Evolutionary conservation across 1,140 invertebrate species (phyloP).

Genomic region (Kradibia gibbosae): DNA sequence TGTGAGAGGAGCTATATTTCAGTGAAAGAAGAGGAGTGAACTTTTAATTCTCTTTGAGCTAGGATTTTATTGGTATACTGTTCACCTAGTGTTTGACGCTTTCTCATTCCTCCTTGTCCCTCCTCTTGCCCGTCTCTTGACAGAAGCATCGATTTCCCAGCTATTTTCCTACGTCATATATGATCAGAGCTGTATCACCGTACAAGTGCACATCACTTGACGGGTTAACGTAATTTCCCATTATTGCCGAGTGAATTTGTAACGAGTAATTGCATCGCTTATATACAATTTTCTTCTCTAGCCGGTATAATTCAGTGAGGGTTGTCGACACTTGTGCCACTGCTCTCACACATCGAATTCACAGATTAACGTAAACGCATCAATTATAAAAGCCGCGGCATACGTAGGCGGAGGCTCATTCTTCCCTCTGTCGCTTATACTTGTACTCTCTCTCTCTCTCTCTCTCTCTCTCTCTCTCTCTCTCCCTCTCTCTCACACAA

Average conservation of each 20-base stretch:
- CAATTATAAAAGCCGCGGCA: slow-evolving; percentile 42
- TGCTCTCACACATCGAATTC: slow-evolving; percentile 36
- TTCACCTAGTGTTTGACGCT: background rate
- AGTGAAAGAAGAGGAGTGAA: background rate
- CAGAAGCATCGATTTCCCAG: background rate
- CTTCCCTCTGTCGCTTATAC: background rate
- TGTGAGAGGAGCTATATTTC: background rate
- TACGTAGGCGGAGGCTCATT: slow-evolving; percentile 8
- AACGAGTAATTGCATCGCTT: slow-evolving; percentile 7
- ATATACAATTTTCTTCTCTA: slow-evolving; percentile 39
- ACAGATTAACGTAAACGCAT: slow-evolving; percentile 51
- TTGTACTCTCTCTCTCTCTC: background rate
- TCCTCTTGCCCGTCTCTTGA: background rate
- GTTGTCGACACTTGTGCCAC: background rate
- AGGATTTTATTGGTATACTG: background rate
- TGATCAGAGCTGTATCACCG: background rate
- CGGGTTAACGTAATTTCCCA: background rate
- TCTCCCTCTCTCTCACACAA: slow-evolving; percentile 11
- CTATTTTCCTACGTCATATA: background rate
- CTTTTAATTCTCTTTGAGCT: background rate
- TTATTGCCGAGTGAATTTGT: background rate
- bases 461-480: background rate
- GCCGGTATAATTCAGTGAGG: slow-evolving; percentile 23
- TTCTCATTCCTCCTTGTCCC: background rate
- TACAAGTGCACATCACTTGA: too few species aligned